A percentile compares a stretch with the other conserved stretches of the same genome.
Conservation (phyloP, 2,888 invertebrate genomes). For the Ptilodon capucinus region DNA sequence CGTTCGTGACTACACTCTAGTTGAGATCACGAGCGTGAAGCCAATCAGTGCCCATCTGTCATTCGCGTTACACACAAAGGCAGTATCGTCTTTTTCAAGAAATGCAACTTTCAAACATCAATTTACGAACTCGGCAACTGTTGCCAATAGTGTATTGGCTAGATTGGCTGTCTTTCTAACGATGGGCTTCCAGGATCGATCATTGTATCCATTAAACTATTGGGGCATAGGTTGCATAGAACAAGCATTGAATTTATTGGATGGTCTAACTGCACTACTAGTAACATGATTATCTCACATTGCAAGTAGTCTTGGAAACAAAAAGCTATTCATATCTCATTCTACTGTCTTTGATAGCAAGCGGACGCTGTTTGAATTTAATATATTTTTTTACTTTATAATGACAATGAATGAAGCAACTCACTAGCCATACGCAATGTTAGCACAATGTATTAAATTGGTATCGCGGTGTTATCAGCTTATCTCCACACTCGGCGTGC, state of each 20-base stretch:
- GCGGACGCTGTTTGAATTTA: neutral
- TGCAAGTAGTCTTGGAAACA: too few species aligned
- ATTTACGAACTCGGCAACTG: neutral
- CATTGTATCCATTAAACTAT: too few species aligned
- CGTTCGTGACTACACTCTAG: conserved; percentile 69
- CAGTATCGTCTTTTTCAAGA: conserved; percentile 52
- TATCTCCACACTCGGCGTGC: conserved; percentile 72
- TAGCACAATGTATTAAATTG: conserved; percentile 58
- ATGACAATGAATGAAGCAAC: conserved; percentile 33
- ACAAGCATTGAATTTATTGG: too few species aligned
- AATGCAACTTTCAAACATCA: conserved; percentile 47
- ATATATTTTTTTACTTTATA: neutral
- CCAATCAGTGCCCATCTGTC: conserved; percentile 49
- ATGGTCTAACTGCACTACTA: too few species aligned
- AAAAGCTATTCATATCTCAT: neutral
- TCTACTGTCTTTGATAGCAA: neutral
- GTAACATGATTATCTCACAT: too few species aligned
- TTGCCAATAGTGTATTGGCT: too few species aligned
- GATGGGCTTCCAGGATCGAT: too few species aligned
- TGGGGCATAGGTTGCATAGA: too few species aligned
- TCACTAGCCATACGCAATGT: conserved; percentile 53
- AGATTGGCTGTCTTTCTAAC: too few species aligned
- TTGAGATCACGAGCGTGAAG: conserved; percentile 57
- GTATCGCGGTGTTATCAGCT: conserved; percentile 78
- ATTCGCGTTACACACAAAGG: conserved; percentile 56